Conservation (phyloP, 2,888 invertebrate species). For the Lysandra bellargus region DNA sequence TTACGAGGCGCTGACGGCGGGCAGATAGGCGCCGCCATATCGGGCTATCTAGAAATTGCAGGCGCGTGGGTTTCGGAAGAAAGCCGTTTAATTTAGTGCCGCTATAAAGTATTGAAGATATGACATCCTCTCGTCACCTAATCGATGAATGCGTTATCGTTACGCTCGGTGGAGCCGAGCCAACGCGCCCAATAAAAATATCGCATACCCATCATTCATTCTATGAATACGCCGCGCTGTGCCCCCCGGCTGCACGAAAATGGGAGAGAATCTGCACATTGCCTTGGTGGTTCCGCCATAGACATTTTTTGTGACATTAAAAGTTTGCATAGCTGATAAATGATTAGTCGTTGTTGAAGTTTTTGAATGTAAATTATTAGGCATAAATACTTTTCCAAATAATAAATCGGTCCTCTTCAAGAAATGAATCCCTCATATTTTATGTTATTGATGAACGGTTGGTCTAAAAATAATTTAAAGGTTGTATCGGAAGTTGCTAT, state of each 20-base stretch:
- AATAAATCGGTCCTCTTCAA: too few species aligned
- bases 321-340: neutral
- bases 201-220: constrained; percentile 71
- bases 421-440: too few species aligned
- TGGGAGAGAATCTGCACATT: too few species aligned
- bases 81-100: neutral
- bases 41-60: constrained; percentile 39
- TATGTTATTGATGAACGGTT: too few species aligned
- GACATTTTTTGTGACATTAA: neutral
- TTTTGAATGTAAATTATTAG: too few species aligned
- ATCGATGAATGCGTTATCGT: constrained; percentile 60
- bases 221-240: constrained; percentile 67
- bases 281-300: too few species aligned
- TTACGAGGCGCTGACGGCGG: constrained; percentile 69
- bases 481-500: too few species aligned
- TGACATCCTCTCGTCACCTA: constrained; percentile 47
- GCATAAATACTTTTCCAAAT: too few species aligned
- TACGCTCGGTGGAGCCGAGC: constrained; percentile 65
- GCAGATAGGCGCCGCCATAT: constrained; percentile 55
- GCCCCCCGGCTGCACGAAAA: constrained; percentile 74
- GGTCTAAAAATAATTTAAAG: too few species aligned
- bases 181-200: constrained; percentile 75
- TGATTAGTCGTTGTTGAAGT: neutral
- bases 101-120: constrained; percentile 29
- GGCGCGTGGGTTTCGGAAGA: constrained; percentile 28